phyloP scores from a whole-genome alignment of 2,113 vertebrate species.

The Talpa occidentalis region DNA sequence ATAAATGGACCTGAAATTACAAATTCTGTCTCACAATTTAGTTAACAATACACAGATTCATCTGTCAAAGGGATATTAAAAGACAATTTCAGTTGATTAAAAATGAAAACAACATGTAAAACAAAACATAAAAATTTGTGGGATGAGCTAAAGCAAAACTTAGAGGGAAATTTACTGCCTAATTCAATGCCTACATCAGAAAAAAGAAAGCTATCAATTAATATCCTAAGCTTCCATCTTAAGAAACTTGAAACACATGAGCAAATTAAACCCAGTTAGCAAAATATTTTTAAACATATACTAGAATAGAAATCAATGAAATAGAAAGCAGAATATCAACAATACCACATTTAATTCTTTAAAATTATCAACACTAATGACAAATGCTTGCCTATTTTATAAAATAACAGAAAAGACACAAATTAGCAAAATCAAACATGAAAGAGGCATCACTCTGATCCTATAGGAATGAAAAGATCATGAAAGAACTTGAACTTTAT shows the following conservation, averaged over 20 bases:
- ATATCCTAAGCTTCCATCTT: background rate
- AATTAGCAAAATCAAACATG: background rate
- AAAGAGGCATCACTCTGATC: background rate
- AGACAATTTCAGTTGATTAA: slow-evolving; percentile 10
- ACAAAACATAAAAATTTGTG: background rate
- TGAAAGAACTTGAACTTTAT: background rate
- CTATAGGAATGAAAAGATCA: background rate
- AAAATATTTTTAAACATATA: background rate
- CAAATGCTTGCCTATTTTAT: background rate
- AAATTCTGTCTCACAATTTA: background rate
- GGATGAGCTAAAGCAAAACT: background rate
- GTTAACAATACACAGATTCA: background rate
- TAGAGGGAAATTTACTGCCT: background rate
- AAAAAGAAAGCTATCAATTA: background rate
- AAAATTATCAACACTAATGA: background rate
- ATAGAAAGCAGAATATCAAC: background rate
- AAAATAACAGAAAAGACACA: background rate
- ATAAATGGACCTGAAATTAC: no score
- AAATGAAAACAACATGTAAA: background rate
- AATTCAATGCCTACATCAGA: background rate
- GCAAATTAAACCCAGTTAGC: background rate
- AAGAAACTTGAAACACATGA: background rate
- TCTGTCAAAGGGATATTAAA: slow-evolving; percentile 38
- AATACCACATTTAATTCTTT: background rate
- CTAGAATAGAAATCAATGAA: background rate